phyloP scores from a whole-genome alignment of 2,113 vertebrate genomes.

The Octodon degus region DNA sequence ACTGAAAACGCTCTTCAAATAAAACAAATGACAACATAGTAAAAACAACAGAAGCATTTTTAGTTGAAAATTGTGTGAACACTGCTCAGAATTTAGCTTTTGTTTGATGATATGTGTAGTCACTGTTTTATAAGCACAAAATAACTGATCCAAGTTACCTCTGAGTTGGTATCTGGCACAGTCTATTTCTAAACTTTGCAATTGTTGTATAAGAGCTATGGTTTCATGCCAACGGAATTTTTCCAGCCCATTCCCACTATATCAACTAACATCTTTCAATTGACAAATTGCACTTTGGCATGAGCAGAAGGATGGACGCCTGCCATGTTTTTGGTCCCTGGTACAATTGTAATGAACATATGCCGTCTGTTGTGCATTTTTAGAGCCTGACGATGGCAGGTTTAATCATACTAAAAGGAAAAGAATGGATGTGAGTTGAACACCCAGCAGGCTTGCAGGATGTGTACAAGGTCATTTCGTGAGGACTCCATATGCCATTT shows the following conservation, averaged over 20 bases:
- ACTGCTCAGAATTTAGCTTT: background rate
- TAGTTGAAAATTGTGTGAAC: background rate
- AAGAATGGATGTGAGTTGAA: constrained; percentile 80
- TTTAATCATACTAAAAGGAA: constrained; percentile 83
- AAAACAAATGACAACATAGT: constrained; percentile 11
- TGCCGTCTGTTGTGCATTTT: constrained; percentile 80
- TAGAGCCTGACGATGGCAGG: constrained; percentile 71
- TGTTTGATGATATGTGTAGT: constrained; percentile 7
- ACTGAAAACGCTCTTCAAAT: constrained; percentile 4
- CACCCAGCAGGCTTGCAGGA: constrained; percentile 81
- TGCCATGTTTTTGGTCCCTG: constrained; percentile 79
- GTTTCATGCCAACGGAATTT: constrained; percentile 70
- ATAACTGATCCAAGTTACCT: constrained; percentile 75
- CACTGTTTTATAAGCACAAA: constrained; percentile 33
- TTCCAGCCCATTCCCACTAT: constrained; percentile 65
- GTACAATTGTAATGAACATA: constrained; percentile 82
- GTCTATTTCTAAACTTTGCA: constrained; percentile 58
- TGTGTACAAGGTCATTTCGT: constrained; percentile 82
- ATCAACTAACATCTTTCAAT: constrained; percentile 78
- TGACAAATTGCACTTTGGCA: constrained; percentile 83
- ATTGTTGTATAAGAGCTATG: background rate
- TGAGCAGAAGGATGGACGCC: constrained; percentile 80
- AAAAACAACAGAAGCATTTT: constrained; percentile 23
- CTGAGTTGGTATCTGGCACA: constrained; percentile 65
- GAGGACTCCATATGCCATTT: constrained; percentile 75